Evolutionary conservation across 2,888 invertebrate genomes (phyloP), one percentile per base, ranked within the genome.

Genomic region (Trachelus stipa): DNA sequence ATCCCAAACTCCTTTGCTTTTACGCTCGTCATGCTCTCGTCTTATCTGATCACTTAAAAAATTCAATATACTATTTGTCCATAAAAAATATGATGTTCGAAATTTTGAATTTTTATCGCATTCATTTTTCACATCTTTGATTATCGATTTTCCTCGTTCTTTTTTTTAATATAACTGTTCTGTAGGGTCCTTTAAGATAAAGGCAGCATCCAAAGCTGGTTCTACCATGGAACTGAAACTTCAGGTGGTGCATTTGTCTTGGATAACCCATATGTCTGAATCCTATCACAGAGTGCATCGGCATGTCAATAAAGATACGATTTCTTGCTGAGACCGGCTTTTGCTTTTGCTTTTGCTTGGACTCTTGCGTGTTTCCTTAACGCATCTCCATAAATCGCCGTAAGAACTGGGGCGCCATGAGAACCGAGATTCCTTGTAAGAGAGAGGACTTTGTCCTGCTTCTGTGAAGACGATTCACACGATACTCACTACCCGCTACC

Each of bases 391-490:
- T 56, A 56, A 56, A 56, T 56, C 23, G 56, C 56, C 23, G 74
- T 80, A 82, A 81, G 80, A 81, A 81, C 69, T 31, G 69, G 35
- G 35, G 74, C 73, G 77, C 69, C 81, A 81, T 79, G 83, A 83
- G 83, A 83, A 81, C 79, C 79, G 75, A 40, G 77, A 77, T 77
- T 78, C 79, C 81, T 79, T 76, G 77, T 77, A 56, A 23, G 23
- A 56, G 23, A 56, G 56, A 56, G 23, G 56, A 56, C 56, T 77
- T 76, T 73, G 79, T 76, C 73, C 76, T 74, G 75, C 79, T 81
- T 75, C 78, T 79, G 74, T 74, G 80, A 82, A 79, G 76, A 74
- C 74, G 74, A 79, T 80, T 82, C 80, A 75, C 81, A 79, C 81
- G 77, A 82, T 80, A 77, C 73, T 74, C 73, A 35, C 68, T 33